Percentiles rank a stretch among this genome's conserved stretches.
Conservation (phyloP, 2,797 vertebrate species). For the Syngnathus acus region DNA sequence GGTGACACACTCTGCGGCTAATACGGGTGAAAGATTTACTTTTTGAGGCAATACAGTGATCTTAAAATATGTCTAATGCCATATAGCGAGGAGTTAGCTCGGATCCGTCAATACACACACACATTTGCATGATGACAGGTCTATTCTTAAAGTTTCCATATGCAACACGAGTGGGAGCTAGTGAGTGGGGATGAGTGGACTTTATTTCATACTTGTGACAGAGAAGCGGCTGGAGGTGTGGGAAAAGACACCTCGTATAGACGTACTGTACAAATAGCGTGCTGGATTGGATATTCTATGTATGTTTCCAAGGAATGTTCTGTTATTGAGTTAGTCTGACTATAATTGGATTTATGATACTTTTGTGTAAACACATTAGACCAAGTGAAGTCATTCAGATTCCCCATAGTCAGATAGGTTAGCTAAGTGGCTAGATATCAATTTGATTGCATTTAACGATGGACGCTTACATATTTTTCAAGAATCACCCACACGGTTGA, state of each 20-base stretch:
- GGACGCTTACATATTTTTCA: neutral
- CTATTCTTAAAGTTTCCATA: slow-evolving; percentile 71
- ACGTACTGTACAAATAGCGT: neutral
- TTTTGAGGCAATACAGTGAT: neutral
- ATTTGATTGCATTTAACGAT: neutral
- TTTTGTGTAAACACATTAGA: neutral
- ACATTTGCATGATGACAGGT: slow-evolving; percentile 56
- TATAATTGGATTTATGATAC: neutral
- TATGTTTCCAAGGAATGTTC: neutral
- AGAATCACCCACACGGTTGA: no score
- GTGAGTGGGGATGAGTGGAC: slow-evolving; percentile 12
- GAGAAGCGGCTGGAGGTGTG: neutral
- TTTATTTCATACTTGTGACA: neutral
- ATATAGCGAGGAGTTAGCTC: neutral
- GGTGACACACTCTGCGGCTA: no score
- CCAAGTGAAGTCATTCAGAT: neutral
- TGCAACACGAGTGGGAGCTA: slow-evolving; percentile 23
- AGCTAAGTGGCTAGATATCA: neutral
- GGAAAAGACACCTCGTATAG: neutral
- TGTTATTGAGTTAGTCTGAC: neutral
- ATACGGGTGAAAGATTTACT: slow-evolving; percentile 19
- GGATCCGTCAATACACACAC: slow-evolving; percentile 16
- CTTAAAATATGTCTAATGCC: neutral
- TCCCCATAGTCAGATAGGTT: neutral
- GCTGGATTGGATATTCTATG: neutral